phyloP scores from a whole-genome alignment of 2,888 invertebrate species.

The Eristalinus sepulchralis region DNA sequence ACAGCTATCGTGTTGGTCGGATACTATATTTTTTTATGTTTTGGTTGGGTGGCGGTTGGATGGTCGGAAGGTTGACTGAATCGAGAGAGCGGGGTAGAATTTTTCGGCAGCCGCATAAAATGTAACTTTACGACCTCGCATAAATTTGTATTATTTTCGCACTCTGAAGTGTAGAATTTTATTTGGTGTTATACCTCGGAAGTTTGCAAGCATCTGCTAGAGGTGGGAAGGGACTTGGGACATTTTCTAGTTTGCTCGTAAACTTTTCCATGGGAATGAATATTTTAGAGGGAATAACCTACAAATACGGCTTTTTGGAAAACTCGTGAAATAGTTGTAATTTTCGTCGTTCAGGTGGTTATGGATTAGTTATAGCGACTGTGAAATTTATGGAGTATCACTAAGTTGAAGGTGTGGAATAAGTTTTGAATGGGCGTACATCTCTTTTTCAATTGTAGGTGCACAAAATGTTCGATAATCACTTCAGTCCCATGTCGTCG shows the following conservation, averaged over 20 bases:
- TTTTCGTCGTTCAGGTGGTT: constrained; percentile 8
- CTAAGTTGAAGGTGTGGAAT: not conserved
- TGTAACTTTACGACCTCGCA: constrained; percentile 62
- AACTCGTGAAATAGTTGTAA: constrained; percentile 15
- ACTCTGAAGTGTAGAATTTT: constrained; percentile 63
- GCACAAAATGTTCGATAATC: too few relatives aligned
- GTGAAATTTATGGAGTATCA: not conserved
- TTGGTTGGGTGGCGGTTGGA: constrained; percentile 2
- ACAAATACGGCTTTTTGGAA: constrained; percentile 17
- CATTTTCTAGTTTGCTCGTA: constrained; percentile 34
- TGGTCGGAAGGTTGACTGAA: not conserved
- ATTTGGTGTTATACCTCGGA: constrained; percentile 53
- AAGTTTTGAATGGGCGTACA: not conserved
- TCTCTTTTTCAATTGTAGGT: not conserved
- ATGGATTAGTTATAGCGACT: not conserved
- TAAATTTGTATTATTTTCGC: constrained; percentile 68
- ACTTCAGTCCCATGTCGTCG: too few relatives aligned
- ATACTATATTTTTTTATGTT: constrained; percentile 12
- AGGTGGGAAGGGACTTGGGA: constrained; percentile 7
- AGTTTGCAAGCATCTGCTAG: constrained; percentile 31
- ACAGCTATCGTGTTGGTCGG: constrained; percentile 36
- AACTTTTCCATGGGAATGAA: constrained; percentile 45
- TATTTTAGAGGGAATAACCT: constrained; percentile 42
- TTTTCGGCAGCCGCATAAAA: constrained; percentile 64
- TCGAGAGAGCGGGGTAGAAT: constrained; percentile 5